A percentile compares a stretch with the other conserved stretches of the same genome.
phyloP scores from a whole-genome alignment of 2,113 vertebrate genomes.

The Capricornis sumatraensis region DNA sequence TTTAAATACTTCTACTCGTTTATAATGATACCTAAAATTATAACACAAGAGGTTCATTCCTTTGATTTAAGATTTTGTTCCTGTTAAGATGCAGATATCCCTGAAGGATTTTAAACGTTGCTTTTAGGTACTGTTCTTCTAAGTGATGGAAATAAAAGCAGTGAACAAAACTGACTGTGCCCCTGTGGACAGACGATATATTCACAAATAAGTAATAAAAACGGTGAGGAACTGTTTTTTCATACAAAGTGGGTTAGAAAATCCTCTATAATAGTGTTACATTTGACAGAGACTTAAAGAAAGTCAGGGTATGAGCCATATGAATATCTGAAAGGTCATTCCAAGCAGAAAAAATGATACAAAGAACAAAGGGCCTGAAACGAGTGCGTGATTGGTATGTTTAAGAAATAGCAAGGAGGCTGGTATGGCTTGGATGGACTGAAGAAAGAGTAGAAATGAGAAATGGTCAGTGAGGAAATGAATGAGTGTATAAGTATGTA shows the following conservation, averaged over 20 bases:
- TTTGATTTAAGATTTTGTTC: slow-evolving; percentile 21
- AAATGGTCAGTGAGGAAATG: neutral
- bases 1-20: neutral
- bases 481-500: neutral
- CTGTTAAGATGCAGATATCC: neutral
- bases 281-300: slow-evolving; percentile 8
- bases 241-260: neutral
- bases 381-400: neutral
- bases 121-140: slow-evolving; percentile 1
- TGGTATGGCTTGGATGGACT: neutral
- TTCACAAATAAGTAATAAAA: slow-evolving; percentile 23
- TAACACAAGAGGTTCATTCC: neutral
- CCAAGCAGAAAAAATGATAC: neutral
- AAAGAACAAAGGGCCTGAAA: neutral
- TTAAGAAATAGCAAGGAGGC: neutral
- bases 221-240: neutral
- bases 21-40: neutral
- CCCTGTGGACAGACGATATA: neutral
- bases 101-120: neutral
- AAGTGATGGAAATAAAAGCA: neutral
- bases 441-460: neutral
- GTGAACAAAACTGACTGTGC: neutral
- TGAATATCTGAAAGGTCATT: neutral
- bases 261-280: neutral
- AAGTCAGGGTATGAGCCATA: neutral